phyloP scores from a whole-genome alignment of 2,797 vertebrate species.

The Rhinatrema bivittatum region DNA sequence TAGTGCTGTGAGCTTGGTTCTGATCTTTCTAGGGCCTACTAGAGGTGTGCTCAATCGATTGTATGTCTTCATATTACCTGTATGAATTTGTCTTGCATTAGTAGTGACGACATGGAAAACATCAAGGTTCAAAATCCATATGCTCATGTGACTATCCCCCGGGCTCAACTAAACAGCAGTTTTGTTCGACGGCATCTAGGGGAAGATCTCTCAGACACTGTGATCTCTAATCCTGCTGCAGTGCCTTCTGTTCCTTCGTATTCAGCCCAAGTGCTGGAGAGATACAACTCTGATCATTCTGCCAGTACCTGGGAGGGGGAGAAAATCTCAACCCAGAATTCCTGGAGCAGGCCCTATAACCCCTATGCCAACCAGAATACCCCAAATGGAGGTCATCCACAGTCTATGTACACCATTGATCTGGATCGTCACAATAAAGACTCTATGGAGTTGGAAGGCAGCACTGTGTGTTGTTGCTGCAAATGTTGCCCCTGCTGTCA shows the following conservation, averaged over 20 bases:
- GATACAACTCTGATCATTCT: rapidly evolving
- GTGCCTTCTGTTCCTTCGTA: conserved; percentile 3
- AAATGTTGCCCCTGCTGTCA: conserved; percentile 41
- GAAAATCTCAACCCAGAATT: conserved; percentile 9
- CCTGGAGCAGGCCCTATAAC: conserved; percentile 38
- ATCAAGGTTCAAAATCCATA: conserved; percentile 72
- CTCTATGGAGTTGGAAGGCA: conserved; percentile 27
- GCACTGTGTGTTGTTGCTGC: conserved; percentile 50
- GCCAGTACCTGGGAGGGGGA: not conserved
- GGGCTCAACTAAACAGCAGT: conserved; percentile 63
- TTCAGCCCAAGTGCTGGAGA: not conserved
- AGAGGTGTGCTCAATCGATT: no score
- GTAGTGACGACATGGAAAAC: conserved; percentile 52
- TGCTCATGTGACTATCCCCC: conserved; percentile 62
- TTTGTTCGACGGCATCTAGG: conserved; percentile 41
- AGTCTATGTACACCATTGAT: conserved; percentile 33
- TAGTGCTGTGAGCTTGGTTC: no score
- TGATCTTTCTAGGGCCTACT: no score
- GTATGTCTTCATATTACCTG: no score
- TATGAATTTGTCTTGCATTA: no score
- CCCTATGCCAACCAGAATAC: conserved; percentile 41
- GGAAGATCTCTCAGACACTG: conserved; percentile 27
- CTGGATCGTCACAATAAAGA: conserved; percentile 31
- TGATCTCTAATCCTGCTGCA: conserved; percentile 57
- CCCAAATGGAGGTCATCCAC: not conserved